These are phyloP conservation scores for Drosophila paracracens DNA, from an alignment of 2,888 invertebrate genomes.

Conservation along the genomic window DNA sequence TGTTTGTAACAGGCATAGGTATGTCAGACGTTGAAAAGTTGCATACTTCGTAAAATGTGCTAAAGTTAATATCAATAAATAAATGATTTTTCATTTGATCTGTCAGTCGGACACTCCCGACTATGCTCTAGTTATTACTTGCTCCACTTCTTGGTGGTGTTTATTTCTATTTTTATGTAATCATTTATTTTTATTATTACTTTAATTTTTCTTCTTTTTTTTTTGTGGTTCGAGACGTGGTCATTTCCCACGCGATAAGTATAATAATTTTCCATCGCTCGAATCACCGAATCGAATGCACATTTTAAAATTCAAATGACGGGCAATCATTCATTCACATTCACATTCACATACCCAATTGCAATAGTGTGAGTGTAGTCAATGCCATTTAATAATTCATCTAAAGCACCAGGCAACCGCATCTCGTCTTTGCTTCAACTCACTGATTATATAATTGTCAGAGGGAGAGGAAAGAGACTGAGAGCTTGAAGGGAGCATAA, in stretches of 20 bases:
- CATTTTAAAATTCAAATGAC: constrained; percentile 62
- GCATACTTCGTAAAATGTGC: not conserved
- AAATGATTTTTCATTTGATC: not conserved
- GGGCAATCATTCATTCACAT: constrained; percentile 47
- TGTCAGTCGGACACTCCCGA: not conserved
- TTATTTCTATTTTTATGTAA: not conserved
- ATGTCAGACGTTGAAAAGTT: not conserved
- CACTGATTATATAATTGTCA: constrained; percentile 35
- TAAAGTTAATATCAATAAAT: not conserved
- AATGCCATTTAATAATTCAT: constrained; percentile 50
- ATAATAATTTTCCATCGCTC: constrained; percentile 38
- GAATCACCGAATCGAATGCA: constrained; percentile 56
- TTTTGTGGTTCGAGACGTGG: not conserved
- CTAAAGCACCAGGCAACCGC: constrained; percentile 6
- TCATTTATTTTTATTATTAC: not conserved
- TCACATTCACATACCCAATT: not conserved
- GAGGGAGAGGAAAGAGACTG: not conserved
- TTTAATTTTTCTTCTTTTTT: not conserved
- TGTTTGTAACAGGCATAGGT: not conserved
- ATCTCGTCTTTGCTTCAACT: constrained; percentile 14
- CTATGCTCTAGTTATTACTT: not conserved
- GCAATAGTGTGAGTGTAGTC: constrained; percentile 20
- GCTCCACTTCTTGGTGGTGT: not conserved
- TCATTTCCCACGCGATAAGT: not conserved
- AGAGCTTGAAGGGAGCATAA: constrained; percentile 16